Evolutionary conservation across 35 echinoderm and acorn worm genomes (phyloP), one percentile per base, ranked within the genome.

Genomic region (Acanthaster planci): DNA sequence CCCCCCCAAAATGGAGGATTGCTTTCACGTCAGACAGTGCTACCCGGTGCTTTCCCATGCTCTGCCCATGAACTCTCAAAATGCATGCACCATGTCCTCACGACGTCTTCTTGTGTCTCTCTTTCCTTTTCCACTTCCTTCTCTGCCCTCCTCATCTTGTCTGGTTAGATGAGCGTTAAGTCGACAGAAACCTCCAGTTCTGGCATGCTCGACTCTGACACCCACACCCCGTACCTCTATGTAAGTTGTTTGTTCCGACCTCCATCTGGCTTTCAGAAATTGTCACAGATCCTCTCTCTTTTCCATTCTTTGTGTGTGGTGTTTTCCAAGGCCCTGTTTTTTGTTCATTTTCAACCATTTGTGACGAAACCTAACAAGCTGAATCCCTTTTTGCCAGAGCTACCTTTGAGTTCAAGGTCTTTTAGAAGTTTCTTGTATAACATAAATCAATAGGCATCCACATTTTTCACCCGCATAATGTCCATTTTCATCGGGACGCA

Each of bases 181-280:
- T 86, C 84, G 5, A 86, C 68, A 37, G 84, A 86, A 77, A 86
- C 84, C 40, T 77, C 32, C 60, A 86, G 84, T 44, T 86, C 84
- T 86, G 84, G 84, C 29, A 57, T 86, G 64, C 64, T 72, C 30
- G 64, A 72, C 18, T 86, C 84, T 38, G 84, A 86, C 36, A 86
- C 75, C 55, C 84, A 86, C 37, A 37, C 39, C 22, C 84, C 84
- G 72, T 37, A 76, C 21, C 50, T 37, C 5, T 32, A 78, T 52
- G 84, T 59, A 52, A 86, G 84, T 44, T 30, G 29, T 38, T 19
- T 16, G 19, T 52, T 17, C 44, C 44, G 6, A 35, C 37, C 39
- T 79, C 77, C 37, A 26, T 21, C 19, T 40, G 42, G 42, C 42
- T 47, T 47, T 47, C 42, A 6, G 42, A 47, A 47, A 29, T 26